Conservation (phyloP, 2,797 vertebrate genomes). For the Danio kyathit region DNA sequence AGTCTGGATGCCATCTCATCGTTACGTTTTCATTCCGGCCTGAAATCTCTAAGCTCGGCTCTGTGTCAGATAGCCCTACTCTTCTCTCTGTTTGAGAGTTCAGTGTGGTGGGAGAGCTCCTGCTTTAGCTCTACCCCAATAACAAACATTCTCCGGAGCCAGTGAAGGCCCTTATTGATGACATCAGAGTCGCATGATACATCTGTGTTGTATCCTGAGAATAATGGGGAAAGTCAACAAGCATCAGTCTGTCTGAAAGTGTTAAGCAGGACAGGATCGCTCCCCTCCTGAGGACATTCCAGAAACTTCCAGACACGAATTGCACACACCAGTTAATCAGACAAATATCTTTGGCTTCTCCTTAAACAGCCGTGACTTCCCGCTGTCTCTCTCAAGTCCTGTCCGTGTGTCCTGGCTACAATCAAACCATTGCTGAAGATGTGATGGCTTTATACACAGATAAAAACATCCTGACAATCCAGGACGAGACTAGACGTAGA, state of each 20-base stretch:
- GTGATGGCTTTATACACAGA: constrained; percentile 52
- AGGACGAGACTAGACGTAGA: constrained; percentile 18
- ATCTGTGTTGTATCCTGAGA: constrained; percentile 84
- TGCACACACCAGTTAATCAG: constrained; percentile 66
- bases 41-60: constrained; percentile 55
- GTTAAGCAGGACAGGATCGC: constrained; percentile 72
- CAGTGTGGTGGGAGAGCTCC: constrained; percentile 22
- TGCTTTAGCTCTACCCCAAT: constrained; percentile 23
- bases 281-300: constrained; percentile 64
- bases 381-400: constrained; percentile 61
- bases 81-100: constrained; percentile 32
- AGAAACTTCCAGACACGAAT: constrained; percentile 49
- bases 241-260: constrained; percentile 79
- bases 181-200: constrained; percentile 74
- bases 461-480: constrained; percentile 10
- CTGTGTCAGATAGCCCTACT: constrained; percentile 32
- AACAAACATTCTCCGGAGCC: constrained; percentile 81
- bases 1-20: constrained; percentile 54
- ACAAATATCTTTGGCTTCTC: constrained; percentile 83
- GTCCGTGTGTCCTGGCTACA: constrained; percentile 47
- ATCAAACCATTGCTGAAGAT: constrained; percentile 55
- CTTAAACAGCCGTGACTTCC: constrained; percentile 69
- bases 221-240: constrained; percentile 82
- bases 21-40: constrained; percentile 66
- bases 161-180: constrained; percentile 73